Base-by-base conservation (phyloP, 2,113 vertebrate genomes). In the Neotragus pygmaeus region DNA sequence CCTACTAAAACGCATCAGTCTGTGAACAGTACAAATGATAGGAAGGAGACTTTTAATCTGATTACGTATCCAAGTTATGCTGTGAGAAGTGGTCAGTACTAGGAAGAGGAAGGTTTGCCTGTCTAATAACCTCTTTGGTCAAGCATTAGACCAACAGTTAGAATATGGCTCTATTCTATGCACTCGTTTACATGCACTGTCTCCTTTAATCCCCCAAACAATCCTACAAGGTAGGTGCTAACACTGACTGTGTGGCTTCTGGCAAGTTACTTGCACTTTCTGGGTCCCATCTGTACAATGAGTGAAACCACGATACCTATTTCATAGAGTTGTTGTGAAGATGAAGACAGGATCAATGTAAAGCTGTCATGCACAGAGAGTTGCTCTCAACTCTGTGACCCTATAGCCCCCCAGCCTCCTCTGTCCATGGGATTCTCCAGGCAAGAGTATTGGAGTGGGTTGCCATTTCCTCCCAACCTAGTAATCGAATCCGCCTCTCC, bases 401-500 rank as follows among this genome's bases (percentile, higher is more conserved):
- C 66, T 39, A 23, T 36, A 23, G 19, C 66, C 19, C 1, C 2
- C 19, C 66, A 70, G 66, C 66, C n/a, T 13, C n/a, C 66, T 39
- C 66, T 70, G n/a, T 39, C 10, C n/a, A 12, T 70, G 66, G 66
- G 66, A 70, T 23, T 70, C 66, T 70, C 66, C 10, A 39, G 66
- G n/a, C 19, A 39, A 6, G 66, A 70, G 23, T 66, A n/a, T 6
- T 23, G 66, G 66, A 39, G 66, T 23, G n/a, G n/a, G n/a, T 13
- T 70, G 66, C 19, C 19, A 70, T 70, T 39, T 70, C 19, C 66
- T 39, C n/a, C n/a, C 10, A 12, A 23, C n/a, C 66, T n/a, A 70
- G 66, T 36, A n/a, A 70, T 70, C 0, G 0, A 70, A 70, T 21
- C 66, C 0, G 0, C n/a, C 19, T 39, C 66, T 39, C n/a, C 66